Base-by-base conservation (phyloP, 1,140 invertebrate species). In the Metopolophium dirhodum region DNA sequence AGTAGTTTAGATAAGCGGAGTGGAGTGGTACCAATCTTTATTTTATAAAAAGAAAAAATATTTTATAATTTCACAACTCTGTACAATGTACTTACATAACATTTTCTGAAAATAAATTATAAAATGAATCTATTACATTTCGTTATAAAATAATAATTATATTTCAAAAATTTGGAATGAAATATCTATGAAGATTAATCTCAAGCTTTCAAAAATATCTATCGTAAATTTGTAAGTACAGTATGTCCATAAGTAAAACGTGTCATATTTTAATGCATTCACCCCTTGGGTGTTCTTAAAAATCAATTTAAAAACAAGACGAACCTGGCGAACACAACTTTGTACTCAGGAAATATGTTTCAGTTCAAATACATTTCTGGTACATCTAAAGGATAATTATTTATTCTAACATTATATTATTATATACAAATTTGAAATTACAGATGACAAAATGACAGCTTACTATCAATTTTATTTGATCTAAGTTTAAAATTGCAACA, bases 261-360 rank as follows among this genome's bases (percentile, higher is more conserved):
- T 68, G 57, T 57, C 57, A n/a, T 90, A 68, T 61, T 45, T 68
- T 68, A 90, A 90, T 90, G 54, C 54, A 68, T 90, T 90, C 37
- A 22, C 54, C 57, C 54, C 18, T 61, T 68, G 89, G 89, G 37
- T 68, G 26, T 90, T 90, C 51, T 89, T 89, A 89, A 89, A 89
- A 89, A 89, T 57, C 37, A 61, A 45, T 90, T 68, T 90, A 68
- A 90, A 89, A 37, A 37, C 87, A 89, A 61, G 20, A 45, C 41
- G n/a, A n/a, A n/a, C n/a, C n/a, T 18, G 37, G 61, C 30, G 37
- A 90, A 90, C 47, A 61, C 26, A 90, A 45, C 11, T 45, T 90
- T 45, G 6, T 68, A 61, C 54, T 90, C 18, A 7, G 9, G 7
- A 90, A 68, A 45, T 68, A 45, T 68, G 37, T 26, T 47, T 68